Conservation (phyloP, 2,113 vertebrate genomes). For the Grallaria varia region DNA sequence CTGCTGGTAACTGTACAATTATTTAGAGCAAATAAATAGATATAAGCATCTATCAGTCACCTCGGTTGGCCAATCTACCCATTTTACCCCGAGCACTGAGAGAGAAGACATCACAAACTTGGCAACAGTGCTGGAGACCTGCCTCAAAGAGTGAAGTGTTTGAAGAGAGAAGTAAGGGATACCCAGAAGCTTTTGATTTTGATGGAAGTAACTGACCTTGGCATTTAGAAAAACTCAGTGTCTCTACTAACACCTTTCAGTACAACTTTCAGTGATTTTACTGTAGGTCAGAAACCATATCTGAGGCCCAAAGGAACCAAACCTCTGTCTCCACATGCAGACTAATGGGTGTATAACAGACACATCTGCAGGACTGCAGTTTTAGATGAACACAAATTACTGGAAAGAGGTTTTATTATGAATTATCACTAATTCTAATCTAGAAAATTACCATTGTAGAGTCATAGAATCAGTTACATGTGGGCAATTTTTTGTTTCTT, state of each 20-base stretch:
- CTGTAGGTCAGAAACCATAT: not conserved
- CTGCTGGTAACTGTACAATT: constrained; percentile 18
- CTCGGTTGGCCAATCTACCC: not conserved
- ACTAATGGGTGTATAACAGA: not conserved
- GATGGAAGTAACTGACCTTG: not conserved
- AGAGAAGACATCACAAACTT: not conserved
- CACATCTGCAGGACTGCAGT: fast-evolving
- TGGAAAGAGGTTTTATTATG: not conserved
- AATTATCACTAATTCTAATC: not conserved
- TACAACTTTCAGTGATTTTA: not conserved
- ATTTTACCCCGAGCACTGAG: not conserved
- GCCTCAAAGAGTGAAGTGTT: not conserved
- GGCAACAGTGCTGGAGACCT: not conserved
- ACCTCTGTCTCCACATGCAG: not conserved
- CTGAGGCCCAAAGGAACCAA: not conserved
- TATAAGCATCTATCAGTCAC: not conserved
- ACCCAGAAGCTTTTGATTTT: not conserved
- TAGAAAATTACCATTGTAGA: not conserved
- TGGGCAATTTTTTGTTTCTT: not conserved
- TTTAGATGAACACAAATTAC: not conserved
- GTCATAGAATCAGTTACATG: not conserved
- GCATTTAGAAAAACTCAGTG: not conserved
- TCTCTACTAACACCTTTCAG: not conserved
- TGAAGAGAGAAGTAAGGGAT: not conserved
- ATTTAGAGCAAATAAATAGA: constrained; percentile 1